Conservation (phyloP, 2,797 vertebrate genomes). For the Sylvia borin region DNA sequence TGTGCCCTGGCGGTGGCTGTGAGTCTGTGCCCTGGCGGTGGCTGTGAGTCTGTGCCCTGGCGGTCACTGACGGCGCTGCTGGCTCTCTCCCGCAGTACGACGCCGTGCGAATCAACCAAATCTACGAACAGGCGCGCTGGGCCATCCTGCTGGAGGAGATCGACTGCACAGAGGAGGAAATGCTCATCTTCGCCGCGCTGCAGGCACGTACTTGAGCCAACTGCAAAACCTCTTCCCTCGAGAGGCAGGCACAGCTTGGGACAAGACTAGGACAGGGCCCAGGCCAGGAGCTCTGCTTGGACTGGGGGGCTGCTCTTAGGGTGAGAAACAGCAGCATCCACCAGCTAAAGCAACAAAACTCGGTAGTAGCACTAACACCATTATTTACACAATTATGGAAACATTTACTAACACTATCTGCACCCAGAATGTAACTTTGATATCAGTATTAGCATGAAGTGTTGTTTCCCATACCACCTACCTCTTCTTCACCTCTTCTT, state of each 20-base stretch:
- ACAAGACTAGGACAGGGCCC: background rate
- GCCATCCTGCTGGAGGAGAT: constrained; percentile 94
- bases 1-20: accelerated
- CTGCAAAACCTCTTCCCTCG: constrained; percentile 20
- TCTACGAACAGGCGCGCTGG: constrained; percentile 99
- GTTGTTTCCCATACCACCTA: background rate
- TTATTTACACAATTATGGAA: background rate
- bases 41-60: accelerated
- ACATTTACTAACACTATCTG: background rate
- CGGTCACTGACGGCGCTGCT: background rate
- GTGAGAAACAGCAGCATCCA: background rate
- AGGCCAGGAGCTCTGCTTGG: background rate
- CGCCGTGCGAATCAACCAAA: constrained; percentile 92
- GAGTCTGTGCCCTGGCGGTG: background rate
- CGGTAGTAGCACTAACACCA: background rate
- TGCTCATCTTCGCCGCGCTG: constrained; percentile 96
- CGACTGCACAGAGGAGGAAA: constrained; percentile 97
- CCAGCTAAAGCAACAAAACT: background rate
- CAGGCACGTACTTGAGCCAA: constrained; percentile 81
- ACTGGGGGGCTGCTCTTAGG: background rate
- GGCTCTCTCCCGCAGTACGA: constrained; percentile 85
- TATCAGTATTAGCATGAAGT: background rate
- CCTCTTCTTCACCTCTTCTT: background rate
- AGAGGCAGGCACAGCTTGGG: background rate
- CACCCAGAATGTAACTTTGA: background rate